Base-by-base conservation (phyloP, 2,888 invertebrate genomes). In the Coelopa pilipes region DNA sequence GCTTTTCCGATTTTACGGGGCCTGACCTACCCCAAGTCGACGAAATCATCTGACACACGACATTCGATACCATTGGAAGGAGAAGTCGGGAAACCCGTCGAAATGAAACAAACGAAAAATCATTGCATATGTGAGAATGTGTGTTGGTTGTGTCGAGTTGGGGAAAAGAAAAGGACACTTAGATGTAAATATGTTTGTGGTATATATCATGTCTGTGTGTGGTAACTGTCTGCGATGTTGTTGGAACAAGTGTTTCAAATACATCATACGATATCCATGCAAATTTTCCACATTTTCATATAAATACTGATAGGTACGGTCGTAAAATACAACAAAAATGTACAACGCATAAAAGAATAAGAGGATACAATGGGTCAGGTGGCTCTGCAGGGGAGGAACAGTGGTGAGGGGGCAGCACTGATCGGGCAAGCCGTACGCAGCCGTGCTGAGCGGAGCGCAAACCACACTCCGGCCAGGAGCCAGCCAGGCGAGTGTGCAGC, bases 211-310 rank as follows among this genome's bases (percentile, higher is more conserved):
- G 63, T 69, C 19, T 21, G 46, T 3, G 24, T 67, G 47, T 59
- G 24, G 66, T 21, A 63, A 70, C 34, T 60, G 53, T 46, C 57
- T 74, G 53, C 59, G 45, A 45, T 74, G 57, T 34, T 7, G 34
- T 34, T 67, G 67, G n/a, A 69, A 49, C 19, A 66, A 50, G 50
- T 66, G 50, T 66, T 50, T 24, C 21, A 24, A 50, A 50, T 50
- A 49, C 19, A 62, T 62, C 21, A 83, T 82, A 85, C 84, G 80
- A 84, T 84, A 83, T 83, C 84, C 86, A 86, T 86, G 86, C 86
- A 86, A 87, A 85, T 86, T 85, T 80, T 86, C 86, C 83, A 85
- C 84, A 81, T 80, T 80, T 80, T 77, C 77, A 78, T 78, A 79
- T 74, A 78, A 77, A 78, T 75, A 75, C 77, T 80, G 80, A 21